phyloP scores from a whole-genome alignment of 2,888 invertebrate species.

The Pheosia gnoma region DNA sequence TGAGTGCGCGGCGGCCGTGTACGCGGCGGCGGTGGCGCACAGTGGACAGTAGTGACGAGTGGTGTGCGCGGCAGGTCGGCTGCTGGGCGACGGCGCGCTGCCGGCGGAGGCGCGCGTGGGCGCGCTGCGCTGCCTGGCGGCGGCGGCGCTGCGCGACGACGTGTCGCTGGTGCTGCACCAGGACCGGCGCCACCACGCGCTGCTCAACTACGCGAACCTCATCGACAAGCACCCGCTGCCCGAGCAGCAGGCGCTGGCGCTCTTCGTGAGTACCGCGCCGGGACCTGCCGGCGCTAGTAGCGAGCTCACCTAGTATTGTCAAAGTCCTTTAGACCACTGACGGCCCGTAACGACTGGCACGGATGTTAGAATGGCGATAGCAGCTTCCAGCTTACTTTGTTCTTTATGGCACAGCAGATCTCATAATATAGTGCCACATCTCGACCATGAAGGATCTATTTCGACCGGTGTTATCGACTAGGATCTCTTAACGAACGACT shows the following conservation, averaged over 20 bases:
- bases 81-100: slow-evolving; percentile 79
- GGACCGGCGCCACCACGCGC: slow-evolving; percentile 93
- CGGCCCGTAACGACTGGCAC: neutral
- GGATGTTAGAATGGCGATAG: no score
- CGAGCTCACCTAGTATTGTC: neutral
- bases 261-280: slow-evolving; percentile 86
- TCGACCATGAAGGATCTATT: no score
- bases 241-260: slow-evolving; percentile 91
- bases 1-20: slow-evolving; percentile 44
- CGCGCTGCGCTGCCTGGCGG: slow-evolving; percentile 88
- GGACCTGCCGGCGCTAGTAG: neutral
- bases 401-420: no score
- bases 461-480: no score
- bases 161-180: slow-evolving; percentile 95
- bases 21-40: no score
- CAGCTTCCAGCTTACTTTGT: no score
- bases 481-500: no score
- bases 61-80: slow-evolving; percentile 40
- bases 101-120: slow-evolving; percentile 85
- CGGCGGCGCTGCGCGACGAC: slow-evolving; percentile 93
- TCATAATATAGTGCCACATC: no score
- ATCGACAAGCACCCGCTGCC: slow-evolving; percentile 89
- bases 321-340: no score
- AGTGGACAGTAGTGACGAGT: no score
- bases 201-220: slow-evolving; percentile 93